These are phyloP conservation scores for Drosophila formosana DNA, from an alignment of 2,888 invertebrate genomes.

Conservation along the genomic window DNA sequence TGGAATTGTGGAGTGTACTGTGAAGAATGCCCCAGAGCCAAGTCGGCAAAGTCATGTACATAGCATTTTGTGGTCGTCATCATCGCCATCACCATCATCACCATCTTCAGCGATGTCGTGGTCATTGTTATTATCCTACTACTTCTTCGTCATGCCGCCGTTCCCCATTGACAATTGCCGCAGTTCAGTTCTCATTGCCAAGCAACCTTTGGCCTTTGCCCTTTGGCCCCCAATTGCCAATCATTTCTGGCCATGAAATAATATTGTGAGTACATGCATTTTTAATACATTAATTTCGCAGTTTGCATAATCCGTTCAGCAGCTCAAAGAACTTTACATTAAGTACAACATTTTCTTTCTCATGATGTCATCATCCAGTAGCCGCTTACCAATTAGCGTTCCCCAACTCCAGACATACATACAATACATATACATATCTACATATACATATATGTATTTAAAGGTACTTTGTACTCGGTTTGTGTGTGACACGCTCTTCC, in stretches of 20 bases:
- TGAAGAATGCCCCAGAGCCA: conserved; percentile 47
- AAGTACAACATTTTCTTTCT: conserved; percentile 27
- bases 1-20: conserved; percentile 28
- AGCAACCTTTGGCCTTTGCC: conserved; percentile 12
- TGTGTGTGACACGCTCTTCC: conserved; percentile 43
- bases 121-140: conserved; percentile 36
- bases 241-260: conserved; percentile 50
- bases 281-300: conserved; percentile 55
- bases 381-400: conserved; percentile 41
- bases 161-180: conserved; percentile 43
- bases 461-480: conserved; percentile 1
- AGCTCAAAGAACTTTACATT: not conserved
- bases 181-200: conserved; percentile 18
- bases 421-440: not conserved
- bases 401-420: not conserved
- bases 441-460: not conserved
- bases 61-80: conserved; percentile 57
- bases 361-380: conserved; percentile 53
- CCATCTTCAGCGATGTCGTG: conserved; percentile 8
- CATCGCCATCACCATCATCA: conserved; percentile 7
- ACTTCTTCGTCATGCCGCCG: conserved; percentile 36
- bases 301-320: conserved; percentile 35
- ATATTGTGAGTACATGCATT: conserved; percentile 42
- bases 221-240: conserved; percentile 28
- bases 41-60: conserved; percentile 53